Evolutionary conservation across 2,113 vertebrate genomes (phyloP), one percentile per base, ranked within the genome.

Genomic region (Illadopsis cleaveri): DNA sequence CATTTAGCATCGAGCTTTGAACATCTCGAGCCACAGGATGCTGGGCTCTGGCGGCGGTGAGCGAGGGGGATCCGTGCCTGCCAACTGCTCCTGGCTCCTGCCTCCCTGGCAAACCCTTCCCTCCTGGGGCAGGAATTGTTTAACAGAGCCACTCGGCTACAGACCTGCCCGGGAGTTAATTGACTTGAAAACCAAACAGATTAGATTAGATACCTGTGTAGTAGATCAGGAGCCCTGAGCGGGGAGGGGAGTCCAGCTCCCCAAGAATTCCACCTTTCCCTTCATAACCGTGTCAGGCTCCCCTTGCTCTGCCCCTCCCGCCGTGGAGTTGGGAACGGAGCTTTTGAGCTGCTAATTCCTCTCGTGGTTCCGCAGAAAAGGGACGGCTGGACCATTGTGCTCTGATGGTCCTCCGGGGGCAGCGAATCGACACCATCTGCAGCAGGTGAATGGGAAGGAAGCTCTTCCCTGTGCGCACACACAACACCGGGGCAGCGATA

Each of bases 321-420:
- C 60, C 0, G 0, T 1, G 8, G 65, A 48, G 78, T 3, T 58
- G 66, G 57, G 47, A n/a, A 21, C 0, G 1, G 42, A 47, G 22
- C 21, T 68, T 70, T 19, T 0, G 16, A 47, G 61, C 35, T 23
- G 58, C 44, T n/a, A 0, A 33, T 30, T 78, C 38, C 78, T 25
- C 4, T 11, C 21, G 17, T 8, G 20, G 15, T 4, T 8, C 58
- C 54, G 64, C 50, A 84, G 83, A 19, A 62, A 58, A 92, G 58
- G 54, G 17, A 0, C 10, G 56, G 31, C 23, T 6, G 38, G 33
- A 3, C 33, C 19, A 1, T 4, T 31, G 47, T 68, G 90, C 61
- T 27, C 65, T 9, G 44, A 5, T 21, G 77, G 16, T 8, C 28
- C 68, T 80, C 23, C 0, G 0, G 40, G 90, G 64, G 38, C 73